Base-by-base conservation (phyloP, 1,140 invertebrate genomes). In the Plectus sambesii region DNA sequence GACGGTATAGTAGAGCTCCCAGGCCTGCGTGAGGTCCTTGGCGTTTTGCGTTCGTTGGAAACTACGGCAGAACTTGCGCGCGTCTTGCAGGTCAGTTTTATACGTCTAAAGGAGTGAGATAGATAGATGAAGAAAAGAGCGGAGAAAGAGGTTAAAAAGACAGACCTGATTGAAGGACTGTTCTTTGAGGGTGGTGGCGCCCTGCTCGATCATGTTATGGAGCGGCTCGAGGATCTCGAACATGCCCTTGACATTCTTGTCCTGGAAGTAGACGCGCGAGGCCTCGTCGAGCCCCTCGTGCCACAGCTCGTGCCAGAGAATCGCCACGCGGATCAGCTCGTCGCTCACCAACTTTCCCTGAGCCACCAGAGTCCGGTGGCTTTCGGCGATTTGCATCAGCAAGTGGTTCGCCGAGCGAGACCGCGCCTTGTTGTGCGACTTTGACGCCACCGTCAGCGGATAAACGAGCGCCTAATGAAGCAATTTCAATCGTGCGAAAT, bases 231-330 rank as follows among this genome's bases (percentile, higher is more conserved):
- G 72, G 0, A 85, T 87, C 45, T 84, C 82, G 62, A 98, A 85
- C 93, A 98, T 98, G 9, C 85, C 89, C 45, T 84, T 82, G 0
- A 92, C 80, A 63, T 94, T 89, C 41, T 62, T 58, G 20, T 66
- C 63, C 45, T 88, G 90, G 70, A 98, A 98, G 68, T 94, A 98
- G 3, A 96, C 75, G 51, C 85, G 73, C 9, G 87, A 94, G 0
- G 94, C 92, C 74, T 99, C 93, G 70, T 99, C 94, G 5, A 99
- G 69, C 0, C 88, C 90, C 71, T 97, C 92, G 69, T 97, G 87
- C 93, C 93, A 99, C 54, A 93, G 80, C 70, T 99, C 94, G 70
- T 99, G 93, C 93, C 94, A 99, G 1, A 99, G 72, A 50, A 99
- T 99, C 4, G 93, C 92, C 0, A 98, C 90, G 46, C 93, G 76